phyloP scores from a whole-genome alignment of 2,797 vertebrate genomes.

The Scolopax bukidnonensis region DNA sequence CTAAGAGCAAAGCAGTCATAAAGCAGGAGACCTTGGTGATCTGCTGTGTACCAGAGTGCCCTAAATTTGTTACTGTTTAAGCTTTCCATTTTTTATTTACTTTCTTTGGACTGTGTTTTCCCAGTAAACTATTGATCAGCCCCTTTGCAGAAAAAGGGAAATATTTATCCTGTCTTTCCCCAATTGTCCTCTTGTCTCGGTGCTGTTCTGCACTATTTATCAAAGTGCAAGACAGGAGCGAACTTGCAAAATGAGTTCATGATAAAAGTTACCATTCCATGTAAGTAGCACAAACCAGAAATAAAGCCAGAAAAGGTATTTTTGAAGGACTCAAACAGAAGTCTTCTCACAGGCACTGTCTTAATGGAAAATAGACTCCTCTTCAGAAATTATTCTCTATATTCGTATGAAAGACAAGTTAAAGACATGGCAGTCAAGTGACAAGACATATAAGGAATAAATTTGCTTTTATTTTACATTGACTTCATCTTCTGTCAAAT shows the following conservation, averaged over 20 bases:
- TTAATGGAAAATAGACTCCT: conserved; percentile 1
- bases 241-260: conserved; percentile 32
- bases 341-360: conserved; percentile 1
- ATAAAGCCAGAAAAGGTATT: conserved; percentile 30
- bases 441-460: background rate
- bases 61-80: background rate
- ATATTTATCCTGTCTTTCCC: conserved; percentile 24
- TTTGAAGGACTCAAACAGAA: background rate
- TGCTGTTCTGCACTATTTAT: conserved; percentile 12
- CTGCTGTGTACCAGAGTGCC: background rate
- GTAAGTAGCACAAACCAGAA: conserved; percentile 33
- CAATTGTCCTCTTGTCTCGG: background rate
- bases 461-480: conserved; percentile 22
- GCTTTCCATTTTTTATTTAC: background rate
- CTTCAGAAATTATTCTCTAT: background rate
- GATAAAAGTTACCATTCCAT: conserved; percentile 12
- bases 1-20: background rate
- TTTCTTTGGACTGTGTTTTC: background rate
- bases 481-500: conserved; percentile 24
- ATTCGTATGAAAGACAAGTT: conserved; percentile 20
- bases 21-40: background rate
- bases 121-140: conserved; percentile 37
- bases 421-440: background rate
- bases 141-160: conserved; percentile 49
- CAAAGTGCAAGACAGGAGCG: conserved; percentile 12